Evolutionary conservation across 2,888 invertebrate genomes (phyloP).

Genomic region (Odiellus spinosus): DNA sequence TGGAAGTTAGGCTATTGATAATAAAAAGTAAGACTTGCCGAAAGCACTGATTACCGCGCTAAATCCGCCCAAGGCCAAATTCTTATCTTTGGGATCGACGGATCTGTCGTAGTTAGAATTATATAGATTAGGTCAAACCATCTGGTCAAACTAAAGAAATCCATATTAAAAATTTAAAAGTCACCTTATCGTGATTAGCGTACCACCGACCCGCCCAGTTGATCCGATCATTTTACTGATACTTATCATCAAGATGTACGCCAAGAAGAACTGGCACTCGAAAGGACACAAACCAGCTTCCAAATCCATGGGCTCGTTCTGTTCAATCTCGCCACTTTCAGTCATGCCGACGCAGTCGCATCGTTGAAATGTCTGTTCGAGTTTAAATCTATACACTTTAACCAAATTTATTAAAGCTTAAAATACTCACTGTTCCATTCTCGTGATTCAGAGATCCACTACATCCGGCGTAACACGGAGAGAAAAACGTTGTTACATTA

Average conservation of each 20-base stretch:
- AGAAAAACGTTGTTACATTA: conserved; percentile 41
- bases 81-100: conserved; percentile 20
- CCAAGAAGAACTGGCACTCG: conserved; percentile 36
- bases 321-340: too few relatives aligned
- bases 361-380: too few relatives aligned
- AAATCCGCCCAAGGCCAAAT: conserved; percentile 18
- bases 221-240: conserved; percentile 43
- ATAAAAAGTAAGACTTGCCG: conserved; percentile 9
- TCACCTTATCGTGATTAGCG: conserved; percentile 45
- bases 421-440: background rate
- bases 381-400: too few relatives aligned
- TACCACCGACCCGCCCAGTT: conserved; percentile 48
- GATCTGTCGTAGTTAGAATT: conserved; percentile 9
- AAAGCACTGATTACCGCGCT: conserved; percentile 18
- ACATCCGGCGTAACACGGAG: conserved; percentile 56
- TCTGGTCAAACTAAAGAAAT: background rate
- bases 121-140: background rate
- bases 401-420: too few relatives aligned
- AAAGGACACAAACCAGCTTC: conserved; percentile 32
- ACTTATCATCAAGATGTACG: conserved; percentile 25
- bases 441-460: conserved; percentile 10
- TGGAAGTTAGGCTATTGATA: too few relatives aligned
- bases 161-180: background rate
- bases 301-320: too few relatives aligned
- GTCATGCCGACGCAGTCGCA: too few relatives aligned